Evolutionary conservation across 2,888 invertebrate genomes (phyloP).

Genomic region (Calameuta pallipes): DNA sequence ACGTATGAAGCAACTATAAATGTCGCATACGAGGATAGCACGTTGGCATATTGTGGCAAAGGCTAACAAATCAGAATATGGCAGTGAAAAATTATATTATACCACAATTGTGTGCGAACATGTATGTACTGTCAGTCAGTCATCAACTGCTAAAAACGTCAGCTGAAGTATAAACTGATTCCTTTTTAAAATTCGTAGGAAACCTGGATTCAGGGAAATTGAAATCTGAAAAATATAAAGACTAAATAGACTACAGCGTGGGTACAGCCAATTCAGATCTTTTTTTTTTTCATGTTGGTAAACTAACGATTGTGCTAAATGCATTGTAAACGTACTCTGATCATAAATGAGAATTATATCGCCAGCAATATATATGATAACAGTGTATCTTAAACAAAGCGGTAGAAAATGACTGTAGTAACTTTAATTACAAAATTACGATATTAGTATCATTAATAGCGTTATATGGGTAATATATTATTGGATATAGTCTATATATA

Average conservation of each 20-base stretch:
- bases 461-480: constrained; percentile 14
- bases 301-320: constrained; percentile 5
- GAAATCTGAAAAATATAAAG: neutral
- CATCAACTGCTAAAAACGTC: neutral
- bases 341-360: constrained; percentile 1
- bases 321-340: constrained; percentile 6
- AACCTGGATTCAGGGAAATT: neutral
- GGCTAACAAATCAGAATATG: constrained; percentile 28
- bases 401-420: constrained; percentile 45
- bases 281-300: neutral
- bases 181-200: neutral
- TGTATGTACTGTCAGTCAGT: neutral
- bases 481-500: constrained; percentile 20
- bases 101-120: neutral
- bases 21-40: neutral
- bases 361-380: constrained; percentile 11
- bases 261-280: neutral
- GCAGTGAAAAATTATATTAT: constrained; percentile 38
- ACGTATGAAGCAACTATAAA: neutral
- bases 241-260: neutral
- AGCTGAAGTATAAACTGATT: constrained; percentile 2
- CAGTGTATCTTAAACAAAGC: constrained; percentile 32
- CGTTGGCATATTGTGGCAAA: constrained; percentile 4
- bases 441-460: constrained; percentile 28
- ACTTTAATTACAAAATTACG: constrained; percentile 42